Evolutionary conservation across 2,888 invertebrate species (phyloP), one percentile per base, ranked within the genome.

Genomic region (Himalopsyche anomala): DNA sequence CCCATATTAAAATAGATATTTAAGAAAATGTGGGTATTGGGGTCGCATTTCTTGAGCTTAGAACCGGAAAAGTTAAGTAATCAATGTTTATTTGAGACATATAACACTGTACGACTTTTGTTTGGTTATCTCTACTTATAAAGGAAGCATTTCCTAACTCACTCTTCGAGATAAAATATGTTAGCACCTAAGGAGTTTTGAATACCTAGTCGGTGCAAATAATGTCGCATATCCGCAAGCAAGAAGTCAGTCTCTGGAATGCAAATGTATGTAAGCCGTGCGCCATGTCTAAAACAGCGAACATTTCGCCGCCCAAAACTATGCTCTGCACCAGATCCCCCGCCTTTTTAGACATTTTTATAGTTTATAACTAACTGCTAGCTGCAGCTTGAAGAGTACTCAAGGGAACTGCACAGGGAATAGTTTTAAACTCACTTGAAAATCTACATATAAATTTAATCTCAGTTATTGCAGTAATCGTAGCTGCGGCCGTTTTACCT

Each of bases 281-380:
- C 28, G 62, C 51, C 62, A 62, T 62, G 62, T 62, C 62, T n/a
- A 28, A 62, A 62, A 62, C 62, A 62, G 62, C 62, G 19, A 62
- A 62, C 62, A 62, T 62, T 62, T 62, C 15, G 62, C 62, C 62
- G 19, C 62, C 62, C 28, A 19, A 62, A 62, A 62, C 28, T 62
- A 28, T 19, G 62, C 40, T 42, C 40, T 38, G 40, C 80, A 38
- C 80, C 80, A 40, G 19, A 80, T 40, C 17, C 40, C 80, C 40
- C 80, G 40, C n/a, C 5, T n/a, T 38, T 80, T 36, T 5, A 42
- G 80, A 80, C 80, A 80, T 42, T 80, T 80, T 80, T 80, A 80
- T 80, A 40, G 80, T 40, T 8, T 36, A 80, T 80, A 9, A 80
- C 80, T 80, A 80, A 80, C 80, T 42, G 80, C 80, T 42, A 80